phyloP scores from a whole-genome alignment of 2,888 invertebrate species.

The Polydesmus complanatus region DNA sequence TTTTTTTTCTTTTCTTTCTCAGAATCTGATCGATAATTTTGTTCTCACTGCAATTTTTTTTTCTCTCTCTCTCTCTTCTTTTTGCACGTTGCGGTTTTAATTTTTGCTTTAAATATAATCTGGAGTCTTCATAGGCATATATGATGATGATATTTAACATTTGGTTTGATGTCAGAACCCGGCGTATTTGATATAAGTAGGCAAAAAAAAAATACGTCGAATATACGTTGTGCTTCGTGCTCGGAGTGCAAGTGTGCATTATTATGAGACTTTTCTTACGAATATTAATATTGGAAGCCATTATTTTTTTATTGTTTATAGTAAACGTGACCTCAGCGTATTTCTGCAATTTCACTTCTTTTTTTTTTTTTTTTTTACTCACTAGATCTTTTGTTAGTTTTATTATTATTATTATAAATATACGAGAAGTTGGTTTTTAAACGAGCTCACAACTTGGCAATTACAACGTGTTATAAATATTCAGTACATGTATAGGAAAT shows the following conservation, averaged over 20 bases:
- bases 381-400: background rate
- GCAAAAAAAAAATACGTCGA: too few relatives aligned
- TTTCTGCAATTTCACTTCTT: background rate
- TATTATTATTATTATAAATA: too few relatives aligned
- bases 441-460: too few relatives aligned
- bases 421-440: too few relatives aligned
- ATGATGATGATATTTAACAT: too few relatives aligned
- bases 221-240: too few relatives aligned
- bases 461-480: too few relatives aligned
- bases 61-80: background rate
- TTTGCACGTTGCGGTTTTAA: background rate
- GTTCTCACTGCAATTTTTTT: background rate
- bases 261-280: background rate
- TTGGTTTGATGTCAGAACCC: too few relatives aligned
- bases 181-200: too few relatives aligned
- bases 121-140: background rate
- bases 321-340: background rate
- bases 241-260: too few relatives aligned
- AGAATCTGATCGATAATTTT: background rate
- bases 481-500: too few relatives aligned
- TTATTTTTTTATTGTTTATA: background rate
- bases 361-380: background rate
- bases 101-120: background rate
- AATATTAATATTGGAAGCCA: background rate
- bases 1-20: background rate